Evolutionary conservation across 2,113 vertebrate genomes (phyloP).

Genomic region (Sander lucioperca): DNA sequence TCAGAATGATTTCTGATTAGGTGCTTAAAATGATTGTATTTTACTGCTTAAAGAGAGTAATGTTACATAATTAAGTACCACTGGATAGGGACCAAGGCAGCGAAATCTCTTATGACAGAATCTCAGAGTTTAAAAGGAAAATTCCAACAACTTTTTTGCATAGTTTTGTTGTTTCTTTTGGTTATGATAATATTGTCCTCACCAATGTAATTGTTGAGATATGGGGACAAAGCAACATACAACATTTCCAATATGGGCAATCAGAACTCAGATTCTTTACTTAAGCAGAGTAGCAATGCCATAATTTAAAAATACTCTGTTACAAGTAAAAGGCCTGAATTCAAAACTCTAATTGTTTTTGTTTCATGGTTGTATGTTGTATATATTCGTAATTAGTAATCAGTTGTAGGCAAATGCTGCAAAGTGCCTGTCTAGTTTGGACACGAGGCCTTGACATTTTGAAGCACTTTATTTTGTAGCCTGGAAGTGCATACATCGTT

Average conservation of each 20-base stretch:
- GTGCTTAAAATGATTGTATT: constrained; percentile 45
- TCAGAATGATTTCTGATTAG: constrained; percentile 57
- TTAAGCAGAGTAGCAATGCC: not conserved
- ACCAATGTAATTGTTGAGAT: not conserved
- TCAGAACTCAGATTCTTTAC: too few relatives aligned
- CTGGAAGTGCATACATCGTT: not conserved
- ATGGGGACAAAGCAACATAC: not conserved
- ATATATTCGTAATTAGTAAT: not conserved
- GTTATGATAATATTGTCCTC: not conserved
- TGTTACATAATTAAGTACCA: constrained; percentile 41
- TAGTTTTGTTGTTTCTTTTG: not conserved
- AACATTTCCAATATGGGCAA: not conserved
- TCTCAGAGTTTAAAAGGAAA: constrained; percentile 10
- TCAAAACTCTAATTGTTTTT: not conserved
- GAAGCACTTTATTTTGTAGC: not conserved
- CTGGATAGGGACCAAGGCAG: constrained; percentile 28
- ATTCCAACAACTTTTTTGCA: not conserved
- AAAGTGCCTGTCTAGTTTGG: not conserved
- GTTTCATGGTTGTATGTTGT: not conserved
- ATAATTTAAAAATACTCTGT: not conserved
- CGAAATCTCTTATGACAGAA: constrained; percentile 18
- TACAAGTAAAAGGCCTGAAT: not conserved
- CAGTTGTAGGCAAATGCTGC: not conserved
- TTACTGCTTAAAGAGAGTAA: constrained; percentile 26
- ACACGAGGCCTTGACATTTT: not conserved